Conservation (phyloP, 2,797 vertebrate genomes). For the Girardinus metallicus region DNA sequence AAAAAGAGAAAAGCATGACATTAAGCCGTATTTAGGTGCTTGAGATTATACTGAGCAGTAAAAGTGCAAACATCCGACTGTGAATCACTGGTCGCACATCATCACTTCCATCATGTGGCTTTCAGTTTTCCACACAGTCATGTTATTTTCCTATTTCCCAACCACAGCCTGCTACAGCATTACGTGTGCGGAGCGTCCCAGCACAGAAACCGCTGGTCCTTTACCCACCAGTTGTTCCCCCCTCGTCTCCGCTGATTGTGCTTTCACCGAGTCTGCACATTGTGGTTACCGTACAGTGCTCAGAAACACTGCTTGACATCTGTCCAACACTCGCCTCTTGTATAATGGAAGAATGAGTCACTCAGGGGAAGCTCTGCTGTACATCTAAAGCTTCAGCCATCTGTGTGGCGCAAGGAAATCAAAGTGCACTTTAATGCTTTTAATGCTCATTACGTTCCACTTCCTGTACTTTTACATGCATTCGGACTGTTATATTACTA, state of each 20-base stretch:
- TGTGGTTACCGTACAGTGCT: constrained; percentile 13
- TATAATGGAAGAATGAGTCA: constrained; percentile 19
- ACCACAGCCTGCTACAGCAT: constrained; percentile 27
- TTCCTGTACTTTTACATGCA: constrained; percentile 6
- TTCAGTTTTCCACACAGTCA: constrained; percentile 48
- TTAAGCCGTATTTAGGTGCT: neutral
- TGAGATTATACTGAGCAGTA: constrained; percentile 1
- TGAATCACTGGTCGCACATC: constrained; percentile 46
- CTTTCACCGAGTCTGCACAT: constrained; percentile 39
- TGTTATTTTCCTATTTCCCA: constrained; percentile 43
- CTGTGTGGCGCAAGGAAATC: constrained; percentile 40
- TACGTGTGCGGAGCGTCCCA: constrained; percentile 4
- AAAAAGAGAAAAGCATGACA: neutral
- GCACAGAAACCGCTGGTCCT: constrained; percentile 17
- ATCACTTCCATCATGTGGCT: constrained; percentile 42
- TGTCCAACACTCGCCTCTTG: constrained; percentile 30
- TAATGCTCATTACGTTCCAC: constrained; percentile 30
- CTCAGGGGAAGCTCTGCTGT: constrained; percentile 28
- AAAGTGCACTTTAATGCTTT: constrained; percentile 46
- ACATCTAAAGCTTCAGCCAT: constrained; percentile 36
- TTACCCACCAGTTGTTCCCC: constrained; percentile 26
- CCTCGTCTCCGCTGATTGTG: constrained; percentile 43
- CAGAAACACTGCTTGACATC: constrained; percentile 43
- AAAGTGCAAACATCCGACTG: constrained; percentile 18
- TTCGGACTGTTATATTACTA: constrained; percentile 7